Evolutionary conservation across 2,113 vertebrate genomes (phyloP).

Genomic region (Caretta caretta): DNA sequence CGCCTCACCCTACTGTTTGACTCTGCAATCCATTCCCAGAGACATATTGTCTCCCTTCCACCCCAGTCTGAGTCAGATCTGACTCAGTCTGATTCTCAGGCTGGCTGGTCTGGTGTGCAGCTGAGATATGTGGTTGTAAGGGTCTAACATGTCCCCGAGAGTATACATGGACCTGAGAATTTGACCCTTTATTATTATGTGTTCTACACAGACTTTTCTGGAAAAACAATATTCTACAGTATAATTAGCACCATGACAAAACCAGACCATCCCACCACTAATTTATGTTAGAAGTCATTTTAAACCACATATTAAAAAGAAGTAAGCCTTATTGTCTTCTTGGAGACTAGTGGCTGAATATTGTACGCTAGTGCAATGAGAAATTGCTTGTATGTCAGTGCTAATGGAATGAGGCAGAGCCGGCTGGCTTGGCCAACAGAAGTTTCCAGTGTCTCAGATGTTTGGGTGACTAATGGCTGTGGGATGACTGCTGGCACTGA

Average conservation of each 20-base stretch:
- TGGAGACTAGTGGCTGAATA: background rate
- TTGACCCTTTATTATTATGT: background rate
- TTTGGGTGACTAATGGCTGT: slow-evolving; percentile 18
- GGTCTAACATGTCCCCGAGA: background rate
- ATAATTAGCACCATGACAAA: background rate
- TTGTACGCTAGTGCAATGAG: background rate
- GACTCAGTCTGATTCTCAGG: background rate
- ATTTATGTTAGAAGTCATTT: background rate
- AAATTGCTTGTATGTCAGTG: background rate
- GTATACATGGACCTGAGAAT: background rate
- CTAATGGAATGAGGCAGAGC: slow-evolving; percentile 38
- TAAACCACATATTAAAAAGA: background rate
- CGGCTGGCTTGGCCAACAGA: background rate
- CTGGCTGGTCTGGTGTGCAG: background rate
- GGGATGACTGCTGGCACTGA: background rate
- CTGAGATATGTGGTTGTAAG: background rate
- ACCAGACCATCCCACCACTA: background rate
- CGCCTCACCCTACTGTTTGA: background rate
- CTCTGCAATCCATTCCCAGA: background rate
- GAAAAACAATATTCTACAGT: background rate
- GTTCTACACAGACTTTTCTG: background rate
- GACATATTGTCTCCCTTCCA: background rate
- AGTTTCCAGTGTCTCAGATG: slow-evolving; percentile 2
- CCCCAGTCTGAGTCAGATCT: background rate
- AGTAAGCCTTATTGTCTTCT: background rate